These are phyloP conservation scores for Falco biarmicus DNA, from an alignment of 2,797 vertebrate genomes.

Conservation along the genomic window DNA sequence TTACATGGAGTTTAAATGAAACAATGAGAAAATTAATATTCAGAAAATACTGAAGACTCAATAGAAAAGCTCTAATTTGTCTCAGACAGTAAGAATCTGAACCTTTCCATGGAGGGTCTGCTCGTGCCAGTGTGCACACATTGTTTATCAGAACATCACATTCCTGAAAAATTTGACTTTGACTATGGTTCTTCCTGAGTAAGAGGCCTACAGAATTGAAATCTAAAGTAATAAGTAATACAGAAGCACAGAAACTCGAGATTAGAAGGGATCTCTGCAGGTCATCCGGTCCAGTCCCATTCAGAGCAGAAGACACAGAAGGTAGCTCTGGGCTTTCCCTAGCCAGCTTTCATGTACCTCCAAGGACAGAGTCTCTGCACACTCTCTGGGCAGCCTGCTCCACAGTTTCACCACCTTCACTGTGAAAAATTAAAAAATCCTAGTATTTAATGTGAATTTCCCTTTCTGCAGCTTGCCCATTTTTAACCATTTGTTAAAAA, in stretches of 20 bases:
- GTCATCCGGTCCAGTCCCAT: not conserved
- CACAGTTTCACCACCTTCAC: not conserved
- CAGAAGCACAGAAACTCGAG: not conserved
- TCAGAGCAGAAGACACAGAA: not conserved
- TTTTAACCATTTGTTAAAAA: not conserved
- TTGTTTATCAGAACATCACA: constrained; percentile 1
- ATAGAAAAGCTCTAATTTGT: not conserved
- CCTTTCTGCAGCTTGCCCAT: not conserved
- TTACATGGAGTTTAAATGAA: not conserved
- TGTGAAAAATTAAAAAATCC: too few species aligned
- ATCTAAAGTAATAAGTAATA: not conserved
- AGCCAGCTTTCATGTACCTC: not conserved
- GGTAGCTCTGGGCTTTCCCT: not conserved
- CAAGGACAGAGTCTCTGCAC: not conserved
- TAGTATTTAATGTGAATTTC: not conserved
- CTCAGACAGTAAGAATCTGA: not conserved
- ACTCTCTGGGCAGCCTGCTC: not conserved
- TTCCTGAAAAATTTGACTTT: constrained; percentile 49
- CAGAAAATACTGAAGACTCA: constrained; percentile 1
- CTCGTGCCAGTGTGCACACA: not conserved
- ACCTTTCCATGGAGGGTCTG: not conserved
- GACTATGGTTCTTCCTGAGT: not conserved
- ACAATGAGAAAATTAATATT: not conserved
- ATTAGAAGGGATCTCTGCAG: not conserved
- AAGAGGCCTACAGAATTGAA: constrained; percentile 8